Evolutionary conservation across 2,797 vertebrate species (phyloP), one percentile per base, ranked within the genome.

Genomic region (Muraenolepis orangiensis): DNA sequence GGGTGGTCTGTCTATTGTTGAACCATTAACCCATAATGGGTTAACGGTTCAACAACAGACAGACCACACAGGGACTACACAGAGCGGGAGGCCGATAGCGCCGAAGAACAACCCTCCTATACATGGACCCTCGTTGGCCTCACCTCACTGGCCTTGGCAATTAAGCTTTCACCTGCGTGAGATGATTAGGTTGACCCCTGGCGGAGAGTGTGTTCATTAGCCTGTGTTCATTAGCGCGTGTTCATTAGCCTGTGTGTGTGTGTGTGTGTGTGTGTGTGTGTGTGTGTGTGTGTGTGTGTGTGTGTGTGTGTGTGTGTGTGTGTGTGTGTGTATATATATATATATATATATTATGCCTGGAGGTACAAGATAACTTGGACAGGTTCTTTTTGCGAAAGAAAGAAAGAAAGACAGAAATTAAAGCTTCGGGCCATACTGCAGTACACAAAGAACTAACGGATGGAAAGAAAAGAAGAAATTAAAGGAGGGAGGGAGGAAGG

Each of bases 111-210:
- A 81, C 85, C 75, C n/a, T 57, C 51, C 51, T n/a, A 57, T 57
- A 57, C n/a, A 57, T 79, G 70, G n/a, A n/a, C 26, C 75, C 68
- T 66, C 74, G 66, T 38, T 66, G 79, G 79, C 84, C 74, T 86
- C 74, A 87, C 82, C 84, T 86, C 68, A 76, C 76, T 76, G 80
- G 81, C 75, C 85, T 71, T 78, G 80, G 69, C 84, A 87, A 90
- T 91, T 88, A 86, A 87, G 89, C 87, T 81, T 72, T 87, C 82
- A 88, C 88, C 88, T 88, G 87, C 85, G 85, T 70, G 57, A 73
- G 68, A 77, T 29, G 72, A 74, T 76, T 31, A 73, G 13, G 72
- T 73, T 23, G 31, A 46, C 31, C 75, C 70, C 71, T 26, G 32
- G 66, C 14, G 66, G 51, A 57, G 46, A 61, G 73, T 32, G 42